phyloP scores from a whole-genome alignment of 2,113 vertebrate species.

The Stegastes partitus region DNA sequence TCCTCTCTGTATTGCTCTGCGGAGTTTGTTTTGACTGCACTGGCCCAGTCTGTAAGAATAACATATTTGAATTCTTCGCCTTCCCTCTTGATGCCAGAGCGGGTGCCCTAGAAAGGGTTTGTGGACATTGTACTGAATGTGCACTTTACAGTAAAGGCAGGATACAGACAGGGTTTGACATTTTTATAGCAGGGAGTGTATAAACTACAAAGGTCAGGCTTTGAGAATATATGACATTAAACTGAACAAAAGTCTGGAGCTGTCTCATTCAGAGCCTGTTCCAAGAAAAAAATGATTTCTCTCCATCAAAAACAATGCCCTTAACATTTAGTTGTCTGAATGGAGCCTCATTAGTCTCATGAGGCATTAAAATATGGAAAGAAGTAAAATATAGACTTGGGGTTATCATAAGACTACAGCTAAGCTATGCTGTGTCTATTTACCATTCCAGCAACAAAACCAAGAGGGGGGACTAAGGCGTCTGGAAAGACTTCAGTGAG shows the following conservation, averaged over 20 bases:
- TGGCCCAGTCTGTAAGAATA: conserved; percentile 21
- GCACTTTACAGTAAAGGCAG: conserved; percentile 48
- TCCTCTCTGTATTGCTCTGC: conserved; percentile 22
- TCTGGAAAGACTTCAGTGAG: conserved; percentile 71
- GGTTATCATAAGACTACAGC: conserved; percentile 63
- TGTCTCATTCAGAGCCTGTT: conserved; percentile 48
- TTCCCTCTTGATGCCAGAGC: conserved; percentile 52
- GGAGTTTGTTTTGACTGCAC: conserved; percentile 48
- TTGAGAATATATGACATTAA: conserved; percentile 69
- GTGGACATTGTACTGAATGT: background rate
- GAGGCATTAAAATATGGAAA: conserved; percentile 40
- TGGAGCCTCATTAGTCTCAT: conserved; percentile 54
- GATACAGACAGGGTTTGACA: conserved; percentile 58
- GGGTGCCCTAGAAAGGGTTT: conserved; percentile 47
- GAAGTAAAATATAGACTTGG: conserved; percentile 50
- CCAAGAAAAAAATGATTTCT: conserved; percentile 25
- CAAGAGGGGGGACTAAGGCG: conserved; percentile 15
- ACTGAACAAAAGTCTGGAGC: conserved; percentile 48
- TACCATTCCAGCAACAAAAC: conserved; percentile 61
- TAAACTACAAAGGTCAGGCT: conserved; percentile 74
- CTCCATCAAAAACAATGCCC: conserved; percentile 64
- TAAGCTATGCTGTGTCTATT: conserved; percentile 68
- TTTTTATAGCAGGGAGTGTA: conserved; percentile 70
- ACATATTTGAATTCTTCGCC: conserved; percentile 28
- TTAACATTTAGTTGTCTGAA: conserved; percentile 68